Percentiles rank a stretch among this genome's conserved stretches.
These are phyloP conservation scores for Deroptyus accipitrinus DNA, from an alignment of 2,113 vertebrate species.

Conservation along the genomic window DNA sequence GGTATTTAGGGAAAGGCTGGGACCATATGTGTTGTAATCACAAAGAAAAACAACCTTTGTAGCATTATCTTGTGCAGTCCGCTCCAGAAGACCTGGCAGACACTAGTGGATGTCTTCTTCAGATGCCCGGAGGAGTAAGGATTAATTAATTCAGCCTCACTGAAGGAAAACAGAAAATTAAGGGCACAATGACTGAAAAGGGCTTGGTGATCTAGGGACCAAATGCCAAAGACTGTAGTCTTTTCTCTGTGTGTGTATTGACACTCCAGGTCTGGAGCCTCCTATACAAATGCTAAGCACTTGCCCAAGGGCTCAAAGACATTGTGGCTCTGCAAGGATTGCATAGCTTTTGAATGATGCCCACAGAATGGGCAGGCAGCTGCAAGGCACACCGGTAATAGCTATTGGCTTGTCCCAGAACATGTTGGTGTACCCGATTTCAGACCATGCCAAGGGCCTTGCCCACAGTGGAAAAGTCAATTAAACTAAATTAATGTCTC, in stretches of 20 bases:
- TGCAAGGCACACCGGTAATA: background rate
- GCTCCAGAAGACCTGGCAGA: background rate
- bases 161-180: background rate
- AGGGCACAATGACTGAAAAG: background rate
- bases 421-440: background rate
- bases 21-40: background rate
- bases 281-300: background rate
- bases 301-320: background rate
- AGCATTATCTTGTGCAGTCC: background rate
- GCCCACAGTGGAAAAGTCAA: background rate
- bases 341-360: background rate
- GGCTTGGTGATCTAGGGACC: background rate
- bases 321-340: background rate
- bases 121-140: background rate
- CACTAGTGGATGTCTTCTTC: background rate
- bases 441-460: background rate
- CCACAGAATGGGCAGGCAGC: background rate
- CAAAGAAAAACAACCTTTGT: background rate
- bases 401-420: background rate
- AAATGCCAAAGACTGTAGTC: background rate
- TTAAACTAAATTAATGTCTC: background rate
- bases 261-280: background rate
- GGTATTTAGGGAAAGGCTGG: background rate
- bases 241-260: background rate
- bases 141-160: background rate